Evolutionary conservation across 2,113 vertebrate species (phyloP).

Genomic region (Apteryx mantelli): DNA sequence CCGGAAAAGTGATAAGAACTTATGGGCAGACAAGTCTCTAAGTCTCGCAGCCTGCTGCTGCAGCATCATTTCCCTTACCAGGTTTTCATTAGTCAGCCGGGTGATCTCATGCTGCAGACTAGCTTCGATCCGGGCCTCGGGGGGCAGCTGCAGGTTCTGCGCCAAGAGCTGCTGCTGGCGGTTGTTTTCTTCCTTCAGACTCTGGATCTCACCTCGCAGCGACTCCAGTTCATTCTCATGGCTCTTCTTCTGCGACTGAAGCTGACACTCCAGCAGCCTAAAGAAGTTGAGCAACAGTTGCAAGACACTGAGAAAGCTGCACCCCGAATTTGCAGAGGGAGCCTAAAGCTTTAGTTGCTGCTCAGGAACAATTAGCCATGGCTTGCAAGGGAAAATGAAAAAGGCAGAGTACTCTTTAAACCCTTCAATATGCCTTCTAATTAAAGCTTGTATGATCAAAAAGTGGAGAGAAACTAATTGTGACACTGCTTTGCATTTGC

Average conservation of each 20-base stretch:
- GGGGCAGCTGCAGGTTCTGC: conserved; percentile 96
- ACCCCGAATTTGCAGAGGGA: background rate
- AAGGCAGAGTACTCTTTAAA: conserved; percentile 54
- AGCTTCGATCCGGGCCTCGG: conserved; percentile 95
- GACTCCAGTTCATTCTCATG: conserved; percentile 90
- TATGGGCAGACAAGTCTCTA: rapidly evolving
- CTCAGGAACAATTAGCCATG: conserved; percentile 40
- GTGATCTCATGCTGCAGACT: conserved; percentile 99
- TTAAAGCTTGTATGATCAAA: conserved; percentile 46
- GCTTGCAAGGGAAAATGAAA: conserved; percentile 58
- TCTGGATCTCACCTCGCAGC: conserved; percentile 92
- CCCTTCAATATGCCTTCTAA: conserved; percentile 50
- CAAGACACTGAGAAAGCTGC: background rate
- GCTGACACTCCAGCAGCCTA: conserved; percentile 94
- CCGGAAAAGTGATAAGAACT: background rate
- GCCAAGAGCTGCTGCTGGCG: conserved; percentile 97
- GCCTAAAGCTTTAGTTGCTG: conserved; percentile 46
- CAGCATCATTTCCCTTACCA: conserved; percentile 78
- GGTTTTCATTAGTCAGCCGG: conserved; percentile 95
- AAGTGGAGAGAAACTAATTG: background rate
- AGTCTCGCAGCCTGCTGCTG: background rate
- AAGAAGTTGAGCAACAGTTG: conserved; percentile 7
- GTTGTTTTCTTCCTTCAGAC: conserved; percentile 95
- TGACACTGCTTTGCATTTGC: background rate
- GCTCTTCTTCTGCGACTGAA: conserved; percentile 91